Conservation (phyloP, 2,888 invertebrate genomes). For the Tenthredo amoena region DNA sequence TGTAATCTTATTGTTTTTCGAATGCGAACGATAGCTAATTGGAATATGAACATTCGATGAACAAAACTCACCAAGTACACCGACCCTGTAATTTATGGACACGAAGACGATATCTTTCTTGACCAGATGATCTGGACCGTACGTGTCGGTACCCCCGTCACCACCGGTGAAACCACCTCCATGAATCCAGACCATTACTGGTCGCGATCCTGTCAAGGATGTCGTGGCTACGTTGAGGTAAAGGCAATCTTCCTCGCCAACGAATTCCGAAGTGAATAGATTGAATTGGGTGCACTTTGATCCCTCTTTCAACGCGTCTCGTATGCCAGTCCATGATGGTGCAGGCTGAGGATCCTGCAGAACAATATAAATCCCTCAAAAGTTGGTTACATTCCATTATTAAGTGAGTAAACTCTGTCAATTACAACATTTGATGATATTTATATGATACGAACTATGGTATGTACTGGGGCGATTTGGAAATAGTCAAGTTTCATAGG, state of each 20-base stretch:
- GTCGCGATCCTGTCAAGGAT: slow-evolving; percentile 62
- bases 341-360: slow-evolving; percentile 73
- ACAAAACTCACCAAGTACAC: slow-evolving; percentile 30
- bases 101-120: slow-evolving; percentile 41
- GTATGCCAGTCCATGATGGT: slow-evolving; percentile 72
- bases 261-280: slow-evolving; percentile 69
- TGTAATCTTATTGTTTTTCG: slow-evolving; percentile 49
- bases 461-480: no score
- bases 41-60: neutral
- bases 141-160: neutral
- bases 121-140: slow-evolving; percentile 47
- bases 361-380: slow-evolving; percentile 64
- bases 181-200: slow-evolving; percentile 74
- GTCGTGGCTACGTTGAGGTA: slow-evolving; percentile 77
- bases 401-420: neutral
- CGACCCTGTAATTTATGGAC: slow-evolving; percentile 48
- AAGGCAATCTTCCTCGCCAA: slow-evolving; percentile 80
- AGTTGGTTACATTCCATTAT: slow-evolving; percentile 35
- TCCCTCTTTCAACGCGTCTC: slow-evolving; percentile 73
- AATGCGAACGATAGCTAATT: neutral
- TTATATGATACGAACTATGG: neutral
- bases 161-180: slow-evolving; percentile 65
- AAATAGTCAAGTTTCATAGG: no score
- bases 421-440: neutral
- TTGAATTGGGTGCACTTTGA: slow-evolving; percentile 72